Conservation (phyloP, 2,113 vertebrate genomes). For the Poicephalus meyeri region DNA sequence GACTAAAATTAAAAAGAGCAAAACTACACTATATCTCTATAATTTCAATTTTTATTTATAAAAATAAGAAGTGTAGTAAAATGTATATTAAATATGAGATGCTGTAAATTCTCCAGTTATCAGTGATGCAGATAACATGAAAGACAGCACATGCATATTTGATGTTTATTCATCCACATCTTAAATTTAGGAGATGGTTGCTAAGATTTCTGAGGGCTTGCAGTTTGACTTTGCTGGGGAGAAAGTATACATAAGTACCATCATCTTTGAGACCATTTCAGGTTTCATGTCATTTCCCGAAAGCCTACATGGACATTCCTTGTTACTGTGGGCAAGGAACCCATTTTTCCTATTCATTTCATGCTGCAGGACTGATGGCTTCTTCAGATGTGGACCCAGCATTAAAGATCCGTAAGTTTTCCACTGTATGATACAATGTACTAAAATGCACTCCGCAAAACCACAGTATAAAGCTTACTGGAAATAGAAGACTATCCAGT, state of each 20-base stretch:
- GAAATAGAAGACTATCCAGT: not conserved
- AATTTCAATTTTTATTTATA: not conserved
- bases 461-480: not conserved
- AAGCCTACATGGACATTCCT: not conserved
- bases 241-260: not conserved
- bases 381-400: not conserved
- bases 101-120: not conserved
- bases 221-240: not conserved
- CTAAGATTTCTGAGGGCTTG: not conserved
- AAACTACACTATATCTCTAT: not conserved
- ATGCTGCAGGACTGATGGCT: fast-evolving
- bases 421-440: not conserved
- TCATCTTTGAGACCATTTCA: not conserved
- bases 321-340: not conserved
- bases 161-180: not conserved
- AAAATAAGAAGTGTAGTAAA: not conserved
- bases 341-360: not conserved
- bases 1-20: not conserved
- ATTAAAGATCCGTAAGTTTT: not conserved
- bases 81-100: not conserved
- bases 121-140: not conserved
- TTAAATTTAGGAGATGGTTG: not conserved
- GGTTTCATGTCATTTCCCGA: not conserved
- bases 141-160: fast-evolving
- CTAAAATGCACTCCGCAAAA: not conserved